These are phyloP conservation scores for Disparrhopalites patrizii DNA, from an alignment of 2,888 invertebrate species.

Conservation along the genomic window DNA sequence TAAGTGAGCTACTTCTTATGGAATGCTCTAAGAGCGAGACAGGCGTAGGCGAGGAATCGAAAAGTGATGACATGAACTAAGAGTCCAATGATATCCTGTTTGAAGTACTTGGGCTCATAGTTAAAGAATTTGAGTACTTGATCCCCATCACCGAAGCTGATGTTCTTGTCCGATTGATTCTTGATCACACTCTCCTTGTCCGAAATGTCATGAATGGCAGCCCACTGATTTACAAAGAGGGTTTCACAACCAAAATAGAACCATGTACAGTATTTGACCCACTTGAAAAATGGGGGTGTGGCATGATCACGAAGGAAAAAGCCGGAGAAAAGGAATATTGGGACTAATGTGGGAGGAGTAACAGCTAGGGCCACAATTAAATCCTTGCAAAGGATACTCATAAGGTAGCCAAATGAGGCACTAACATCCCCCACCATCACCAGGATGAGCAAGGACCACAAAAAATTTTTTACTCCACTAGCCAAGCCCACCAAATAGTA, in stretches of 20 bases:
- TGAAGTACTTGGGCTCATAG: no score
- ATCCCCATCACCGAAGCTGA: slow-evolving; percentile 28
- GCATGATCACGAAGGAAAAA: slow-evolving; percentile 63
- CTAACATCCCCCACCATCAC: slow-evolving; percentile 82
- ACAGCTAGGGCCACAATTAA: neutral
- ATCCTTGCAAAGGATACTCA: neutral
- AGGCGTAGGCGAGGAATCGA: no score
- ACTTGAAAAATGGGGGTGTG: slow-evolving; percentile 75
- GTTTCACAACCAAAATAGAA: slow-evolving; percentile 89
- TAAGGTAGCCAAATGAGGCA: slow-evolving; percentile 72
- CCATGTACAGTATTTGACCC: slow-evolving; percentile 87
- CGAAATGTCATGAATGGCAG: slow-evolving; percentile 66
- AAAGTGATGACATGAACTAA: no score
- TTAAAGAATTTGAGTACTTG: slow-evolving; percentile 31
- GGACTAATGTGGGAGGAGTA: slow-evolving; percentile 66
- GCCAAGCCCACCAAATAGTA: slow-evolving; percentile 88
- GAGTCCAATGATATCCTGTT: no score
- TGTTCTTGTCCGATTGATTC: slow-evolving; percentile 18
- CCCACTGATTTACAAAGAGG: slow-evolving; percentile 82
- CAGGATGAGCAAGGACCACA: slow-evolving; percentile 64
- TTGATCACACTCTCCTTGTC: slow-evolving; percentile 9
- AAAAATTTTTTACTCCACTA: slow-evolving; percentile 61
- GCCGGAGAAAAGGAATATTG: slow-evolving; percentile 90
- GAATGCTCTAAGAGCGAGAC: no score
- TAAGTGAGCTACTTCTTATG: no score